Conservation (phyloP, 1,140 invertebrate genomes). For the Paraescarpia echinospica region DNA sequence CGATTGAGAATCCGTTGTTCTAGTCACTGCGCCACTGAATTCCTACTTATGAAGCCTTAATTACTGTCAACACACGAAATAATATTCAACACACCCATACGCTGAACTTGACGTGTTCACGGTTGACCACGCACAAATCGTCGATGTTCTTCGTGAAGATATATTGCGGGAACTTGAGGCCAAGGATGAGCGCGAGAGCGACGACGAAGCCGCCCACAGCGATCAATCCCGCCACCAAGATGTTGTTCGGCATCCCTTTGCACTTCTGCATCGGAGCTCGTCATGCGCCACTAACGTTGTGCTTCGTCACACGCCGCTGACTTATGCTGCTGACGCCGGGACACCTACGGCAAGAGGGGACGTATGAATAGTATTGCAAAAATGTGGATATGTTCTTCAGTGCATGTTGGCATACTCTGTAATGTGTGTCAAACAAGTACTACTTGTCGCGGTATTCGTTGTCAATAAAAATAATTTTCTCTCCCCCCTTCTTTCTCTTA, state of each 20-base stretch:
- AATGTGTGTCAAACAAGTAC: no score
- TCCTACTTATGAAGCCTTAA: no score
- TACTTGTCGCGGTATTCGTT: no score
- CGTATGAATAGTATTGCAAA: neutral
- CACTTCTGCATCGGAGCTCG: neutral
- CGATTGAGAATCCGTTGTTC: no score
- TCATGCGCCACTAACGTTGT: neutral
- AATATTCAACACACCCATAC: constrained; percentile 32
- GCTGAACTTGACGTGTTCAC: constrained; percentile 28
- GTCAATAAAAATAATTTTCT: no score
- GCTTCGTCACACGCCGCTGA: neutral
- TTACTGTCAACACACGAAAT: no score
- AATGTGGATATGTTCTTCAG: neutral
- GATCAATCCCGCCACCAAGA: constrained; percentile 37
- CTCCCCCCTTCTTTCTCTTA: no score
- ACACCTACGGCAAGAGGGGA: neutral
- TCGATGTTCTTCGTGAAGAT: constrained; percentile 33
- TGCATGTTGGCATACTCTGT: neutral
- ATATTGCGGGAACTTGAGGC: constrained; percentile 41
- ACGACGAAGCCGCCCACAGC: constrained; percentile 35
- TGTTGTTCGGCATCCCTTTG: constrained; percentile 32
- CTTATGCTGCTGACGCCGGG: neutral
- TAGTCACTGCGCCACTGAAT: no score
- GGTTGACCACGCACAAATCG: constrained; percentile 33
- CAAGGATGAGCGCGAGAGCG: constrained; percentile 41